phyloP scores from a whole-genome alignment of 2,888 invertebrate species.

The Palloptera scutellata region DNA sequence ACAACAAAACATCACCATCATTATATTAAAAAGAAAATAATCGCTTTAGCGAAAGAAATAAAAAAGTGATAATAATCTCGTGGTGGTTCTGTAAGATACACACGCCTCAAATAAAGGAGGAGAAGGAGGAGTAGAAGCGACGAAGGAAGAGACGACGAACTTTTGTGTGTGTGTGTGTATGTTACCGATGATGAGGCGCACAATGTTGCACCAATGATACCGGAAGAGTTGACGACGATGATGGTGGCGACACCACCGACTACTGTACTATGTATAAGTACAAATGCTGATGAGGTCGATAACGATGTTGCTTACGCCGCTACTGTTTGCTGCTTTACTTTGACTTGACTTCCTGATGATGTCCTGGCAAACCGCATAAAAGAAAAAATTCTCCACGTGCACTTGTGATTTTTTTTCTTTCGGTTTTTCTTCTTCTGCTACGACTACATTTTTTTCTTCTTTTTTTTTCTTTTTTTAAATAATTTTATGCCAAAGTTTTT shows the following conservation, averaged over 20 bases:
- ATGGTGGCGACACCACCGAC: constrained; percentile 6
- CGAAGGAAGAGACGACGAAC: constrained; percentile 3
- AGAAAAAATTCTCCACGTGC: constrained; percentile 9
- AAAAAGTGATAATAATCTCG: constrained; percentile 21
- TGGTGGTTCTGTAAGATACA: constrained; percentile 15
- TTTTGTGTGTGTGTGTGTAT: too few species aligned
- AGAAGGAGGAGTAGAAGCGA: neutral
- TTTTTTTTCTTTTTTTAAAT: constrained; percentile 9
- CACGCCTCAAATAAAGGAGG: constrained; percentile 12
- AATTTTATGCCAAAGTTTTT: constrained; percentile 32
- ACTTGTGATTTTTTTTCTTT: constrained; percentile 20
- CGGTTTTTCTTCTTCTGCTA: neutral
- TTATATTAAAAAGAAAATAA: constrained; percentile 35
- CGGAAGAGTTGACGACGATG: constrained; percentile 20
- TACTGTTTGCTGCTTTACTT: neutral
- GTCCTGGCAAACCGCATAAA: constrained; percentile 28
- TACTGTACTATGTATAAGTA: neutral
- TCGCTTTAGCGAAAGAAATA: constrained; percentile 32
- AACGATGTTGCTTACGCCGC: neutral
- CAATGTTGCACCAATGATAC: constrained; percentile 13
- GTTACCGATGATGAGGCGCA: constrained; percentile 1
- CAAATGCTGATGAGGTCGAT: constrained; percentile 1
- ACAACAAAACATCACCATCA: neutral
- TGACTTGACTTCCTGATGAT: constrained; percentile 3
- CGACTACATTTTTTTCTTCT: neutral